Base-by-base conservation (phyloP, 2,113 vertebrate species). In the Poecile atricapillus region DNA sequence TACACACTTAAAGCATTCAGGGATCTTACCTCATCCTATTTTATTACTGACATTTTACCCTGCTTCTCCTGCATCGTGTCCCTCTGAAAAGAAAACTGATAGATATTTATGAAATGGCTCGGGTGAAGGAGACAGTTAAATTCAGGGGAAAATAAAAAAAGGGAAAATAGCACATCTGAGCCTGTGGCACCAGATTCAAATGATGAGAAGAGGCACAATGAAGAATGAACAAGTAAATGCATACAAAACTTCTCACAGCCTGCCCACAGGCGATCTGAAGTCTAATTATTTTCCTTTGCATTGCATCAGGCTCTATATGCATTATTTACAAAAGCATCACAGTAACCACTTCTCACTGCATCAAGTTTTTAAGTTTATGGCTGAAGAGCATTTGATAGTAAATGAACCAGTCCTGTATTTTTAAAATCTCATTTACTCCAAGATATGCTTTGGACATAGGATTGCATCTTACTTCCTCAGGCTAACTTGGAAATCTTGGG, bases 311-410 rank as follows among this genome's bases (percentile, higher is more conserved):
- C 15, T 85, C 70, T 79, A 43, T 37, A 73, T 55, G 39, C 33
- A 94, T 87, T 93, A 96, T 93, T 94, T 95, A 69, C 46, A 75
- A 62, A 94, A 87, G 43, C 39, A 44, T 83, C 59, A 31, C 43
- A 43, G 27, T 41, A 80, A 12, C 67, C 16, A n/a, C 67, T 77
- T 91, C 55, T 70, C 35, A 65, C 25, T 37, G 27, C 30, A 50
- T 76, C 19, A 87, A 73, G 49, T 89, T 93, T 63, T 1, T 49
- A 65, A 52, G 35, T 49, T 95, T 84, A 85, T 27, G 46, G 33
- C 21, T 88, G 87, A 87, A 91, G 15, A 87, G 9, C 49, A 76
- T 83, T 79, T 23, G 28, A 28, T 77, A 95, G 39, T 83, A 92
- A 94, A 93, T 65, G 65, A 91, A 75, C 53, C 58, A 17, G 46